phyloP scores from a whole-genome alignment of 1,140 invertebrate species.

The Grapholita molesta region DNA sequence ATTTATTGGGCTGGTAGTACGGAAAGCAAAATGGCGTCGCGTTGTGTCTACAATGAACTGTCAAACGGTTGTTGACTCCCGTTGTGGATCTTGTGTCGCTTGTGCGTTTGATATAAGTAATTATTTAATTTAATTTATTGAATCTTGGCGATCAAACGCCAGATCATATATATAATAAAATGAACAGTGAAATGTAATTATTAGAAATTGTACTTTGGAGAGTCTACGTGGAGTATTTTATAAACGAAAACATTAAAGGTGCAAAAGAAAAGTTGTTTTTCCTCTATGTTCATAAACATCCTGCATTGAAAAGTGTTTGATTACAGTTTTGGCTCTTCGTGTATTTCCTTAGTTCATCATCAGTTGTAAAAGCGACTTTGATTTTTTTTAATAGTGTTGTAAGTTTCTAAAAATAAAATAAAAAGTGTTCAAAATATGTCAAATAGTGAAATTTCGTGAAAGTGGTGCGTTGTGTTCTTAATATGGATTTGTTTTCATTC shows the following conservation, averaged over 20 bases:
- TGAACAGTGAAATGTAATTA: not conserved
- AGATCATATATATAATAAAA: not conserved
- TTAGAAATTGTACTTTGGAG: not conserved
- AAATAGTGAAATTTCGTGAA: not conserved
- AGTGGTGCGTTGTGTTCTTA: slow-evolving; percentile 3
- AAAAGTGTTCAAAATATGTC: not conserved
- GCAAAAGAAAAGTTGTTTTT: slow-evolving; percentile 9
- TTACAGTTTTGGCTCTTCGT: not conserved
- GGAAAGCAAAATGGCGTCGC: slow-evolving; percentile 19
- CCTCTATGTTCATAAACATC: slow-evolving; percentile 7
- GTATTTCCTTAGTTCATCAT: slow-evolving; percentile 1
- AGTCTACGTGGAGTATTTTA: not conserved
- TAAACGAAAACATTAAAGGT: slow-evolving; percentile 10
- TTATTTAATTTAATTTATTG: not conserved
- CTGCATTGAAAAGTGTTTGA: slow-evolving; percentile 12
- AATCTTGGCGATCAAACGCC: not conserved
- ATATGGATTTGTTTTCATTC: slow-evolving; percentile 38
- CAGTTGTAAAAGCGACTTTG: slow-evolving; percentile 39
- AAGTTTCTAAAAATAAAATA: not conserved
- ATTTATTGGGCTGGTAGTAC: not conserved
- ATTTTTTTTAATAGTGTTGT: slow-evolving; percentile 33
- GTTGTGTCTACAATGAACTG: slow-evolving; percentile 40
- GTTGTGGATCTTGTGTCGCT: slow-evolving; percentile 25
- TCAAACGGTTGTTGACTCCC: slow-evolving; percentile 70
- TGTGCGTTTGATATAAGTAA: not conserved